Conservation (phyloP, 23 tunicate genomes). For the Styela plicata region DNA sequence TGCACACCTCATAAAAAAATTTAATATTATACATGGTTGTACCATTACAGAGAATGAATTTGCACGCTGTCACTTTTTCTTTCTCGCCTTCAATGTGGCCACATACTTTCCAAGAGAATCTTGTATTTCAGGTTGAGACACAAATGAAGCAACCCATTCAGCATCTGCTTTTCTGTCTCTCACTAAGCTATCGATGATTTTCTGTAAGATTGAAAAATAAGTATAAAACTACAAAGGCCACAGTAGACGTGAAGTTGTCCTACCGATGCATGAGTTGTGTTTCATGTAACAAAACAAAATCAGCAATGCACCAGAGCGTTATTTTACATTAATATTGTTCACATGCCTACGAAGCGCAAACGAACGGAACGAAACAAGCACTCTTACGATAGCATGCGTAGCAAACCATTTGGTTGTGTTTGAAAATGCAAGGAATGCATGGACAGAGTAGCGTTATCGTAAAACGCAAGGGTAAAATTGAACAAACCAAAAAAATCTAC, state of each 20-base stretch:
- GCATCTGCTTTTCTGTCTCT: constrained; percentile 35
- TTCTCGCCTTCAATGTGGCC: constrained; percentile 39
- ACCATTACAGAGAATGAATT: no score
- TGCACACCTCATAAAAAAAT: no score
- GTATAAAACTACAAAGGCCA: background rate
- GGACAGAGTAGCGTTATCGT: no score
- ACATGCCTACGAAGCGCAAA: background rate
- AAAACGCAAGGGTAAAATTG: no score
- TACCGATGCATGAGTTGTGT: background rate
- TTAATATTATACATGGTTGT: no score
- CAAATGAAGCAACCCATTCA: constrained; percentile 32
- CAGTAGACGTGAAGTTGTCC: background rate
- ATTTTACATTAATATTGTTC: no score
- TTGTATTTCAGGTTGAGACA: constrained; percentile 44
- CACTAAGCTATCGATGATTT: background rate
- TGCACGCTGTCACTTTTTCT: constrained; percentile 32
- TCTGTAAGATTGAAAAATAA: background rate
- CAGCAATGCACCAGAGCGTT: no score
- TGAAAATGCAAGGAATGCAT: no score
- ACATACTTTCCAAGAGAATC: constrained; percentile 49
- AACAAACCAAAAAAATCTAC: no score
- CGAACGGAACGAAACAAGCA: no score
- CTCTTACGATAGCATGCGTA: no score
- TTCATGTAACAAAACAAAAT: background rate
- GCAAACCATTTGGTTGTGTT: no score